Evolutionary conservation across 2,797 vertebrate genomes (phyloP).

Genomic region (Chiloscyllium punctatum): DNA sequence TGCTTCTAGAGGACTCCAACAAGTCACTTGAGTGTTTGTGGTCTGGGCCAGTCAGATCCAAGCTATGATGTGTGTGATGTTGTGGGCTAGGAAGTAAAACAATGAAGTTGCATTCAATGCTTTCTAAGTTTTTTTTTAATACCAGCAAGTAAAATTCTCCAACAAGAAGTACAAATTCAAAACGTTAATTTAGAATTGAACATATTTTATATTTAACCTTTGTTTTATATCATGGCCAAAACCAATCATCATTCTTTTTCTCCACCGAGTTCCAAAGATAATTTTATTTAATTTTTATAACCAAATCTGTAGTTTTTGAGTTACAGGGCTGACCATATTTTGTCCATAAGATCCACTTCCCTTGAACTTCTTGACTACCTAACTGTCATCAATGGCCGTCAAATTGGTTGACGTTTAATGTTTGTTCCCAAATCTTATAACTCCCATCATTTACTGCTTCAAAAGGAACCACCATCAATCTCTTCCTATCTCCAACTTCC

Average conservation of each 20-base stretch:
- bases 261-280: background rate
- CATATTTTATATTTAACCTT: background rate
- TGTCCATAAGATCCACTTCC: background rate
- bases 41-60: constrained; percentile 69
- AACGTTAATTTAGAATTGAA: background rate
- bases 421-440: background rate
- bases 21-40: constrained; percentile 71
- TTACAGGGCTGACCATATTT: background rate
- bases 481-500: background rate
- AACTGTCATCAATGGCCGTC: no score
- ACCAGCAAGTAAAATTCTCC: background rate
- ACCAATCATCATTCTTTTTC: background rate
- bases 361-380: background rate
- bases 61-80: constrained; percentile 82
- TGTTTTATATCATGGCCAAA: background rate
- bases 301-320: background rate
- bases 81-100: constrained; percentile 63
- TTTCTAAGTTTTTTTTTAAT: background rate
- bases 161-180: background rate
- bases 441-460: background rate
- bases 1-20: constrained; percentile 63
- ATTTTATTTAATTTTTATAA: background rate
- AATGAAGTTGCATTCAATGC: background rate
- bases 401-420: background rate
- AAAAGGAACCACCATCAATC: background rate